phyloP scores from a whole-genome alignment of 35 echinoderm and acorn worm species.

The Apostichopus californicus region DNA sequence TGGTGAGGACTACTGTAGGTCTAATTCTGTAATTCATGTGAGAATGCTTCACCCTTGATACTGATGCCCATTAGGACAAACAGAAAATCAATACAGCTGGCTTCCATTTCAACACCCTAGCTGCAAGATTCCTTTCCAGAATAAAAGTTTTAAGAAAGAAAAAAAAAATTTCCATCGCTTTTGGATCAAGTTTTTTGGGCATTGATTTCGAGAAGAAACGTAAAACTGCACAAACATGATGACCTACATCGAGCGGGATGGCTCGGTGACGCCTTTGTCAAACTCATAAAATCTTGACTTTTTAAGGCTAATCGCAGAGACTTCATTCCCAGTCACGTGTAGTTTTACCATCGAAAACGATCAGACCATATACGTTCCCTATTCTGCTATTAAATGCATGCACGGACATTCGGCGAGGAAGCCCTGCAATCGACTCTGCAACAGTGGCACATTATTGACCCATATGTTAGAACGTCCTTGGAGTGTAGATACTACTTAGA shows the following conservation, averaged over 20 bases:
- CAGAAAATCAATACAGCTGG: too few species aligned
- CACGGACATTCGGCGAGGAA: not conserved
- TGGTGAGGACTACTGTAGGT: too few species aligned
- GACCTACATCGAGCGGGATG: not conserved
- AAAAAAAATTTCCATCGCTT: conserved; percentile 12
- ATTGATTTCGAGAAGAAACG: conserved; percentile 16
- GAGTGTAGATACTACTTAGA: not conserved
- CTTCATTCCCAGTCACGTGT: conserved; percentile 31
- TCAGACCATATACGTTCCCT: too few species aligned
- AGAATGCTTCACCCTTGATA: too few species aligned
- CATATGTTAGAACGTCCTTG: not conserved
- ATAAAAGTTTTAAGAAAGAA: not conserved
- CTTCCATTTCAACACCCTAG: too few species aligned
- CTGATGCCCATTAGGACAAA: too few species aligned
- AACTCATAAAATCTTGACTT: conserved; percentile 33
- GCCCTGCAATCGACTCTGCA: not conserved
- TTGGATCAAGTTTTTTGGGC: not conserved
- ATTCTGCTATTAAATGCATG: too few species aligned
- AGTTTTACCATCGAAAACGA: too few species aligned
- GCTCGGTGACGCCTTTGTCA: conserved; percentile 6
- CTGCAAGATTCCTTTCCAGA: too few species aligned
- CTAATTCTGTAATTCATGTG: too few species aligned
- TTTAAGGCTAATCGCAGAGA: conserved; percentile 7
- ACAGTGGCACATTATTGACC: conserved; percentile 33
- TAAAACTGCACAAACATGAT: conserved; percentile 30